phyloP scores from a whole-genome alignment of 2,113 vertebrate species.

The Pterocles gutturalis region DNA sequence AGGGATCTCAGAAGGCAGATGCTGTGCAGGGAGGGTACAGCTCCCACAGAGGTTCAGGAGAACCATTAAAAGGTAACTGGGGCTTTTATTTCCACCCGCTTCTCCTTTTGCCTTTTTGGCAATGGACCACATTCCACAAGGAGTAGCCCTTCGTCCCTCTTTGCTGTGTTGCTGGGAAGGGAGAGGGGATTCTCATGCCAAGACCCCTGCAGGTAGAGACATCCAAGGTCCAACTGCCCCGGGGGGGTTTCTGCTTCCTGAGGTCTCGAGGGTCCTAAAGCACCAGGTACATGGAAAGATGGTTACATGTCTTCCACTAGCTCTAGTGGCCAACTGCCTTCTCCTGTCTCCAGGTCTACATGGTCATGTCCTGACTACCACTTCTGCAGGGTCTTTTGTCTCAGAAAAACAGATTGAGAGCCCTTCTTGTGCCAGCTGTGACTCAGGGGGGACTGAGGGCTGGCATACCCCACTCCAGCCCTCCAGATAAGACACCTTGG shows the following conservation, averaged over 20 bases:
- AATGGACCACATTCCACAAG: not conserved
- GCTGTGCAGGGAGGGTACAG: not conserved
- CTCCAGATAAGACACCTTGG: not conserved
- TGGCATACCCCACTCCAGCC: not conserved
- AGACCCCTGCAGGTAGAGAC: not conserved
- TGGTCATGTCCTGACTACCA: not conserved
- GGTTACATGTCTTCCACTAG: not conserved
- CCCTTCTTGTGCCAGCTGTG: not conserved
- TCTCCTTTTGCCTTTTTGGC: not conserved
- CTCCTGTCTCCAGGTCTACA: not conserved
- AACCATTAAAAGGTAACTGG: not conserved
- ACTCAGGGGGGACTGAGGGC: not conserved
- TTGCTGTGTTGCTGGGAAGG: too few relatives aligned
- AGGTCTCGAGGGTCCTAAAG: not conserved
- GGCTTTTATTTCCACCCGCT: not conserved
- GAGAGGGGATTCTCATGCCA: not conserved
- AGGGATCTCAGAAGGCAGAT: not conserved
- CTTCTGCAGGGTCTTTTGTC: not conserved
- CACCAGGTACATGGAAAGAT: not conserved
- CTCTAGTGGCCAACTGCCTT: not conserved
- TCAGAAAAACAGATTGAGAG: not conserved
- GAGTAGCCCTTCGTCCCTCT: not conserved
- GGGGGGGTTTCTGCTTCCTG: rapidly evolving
- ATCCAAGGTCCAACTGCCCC: not conserved
- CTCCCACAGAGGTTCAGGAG: not conserved